Evolutionary conservation across 1,140 invertebrate genomes (phyloP).

Genomic region (Plectus sambesii): DNA sequence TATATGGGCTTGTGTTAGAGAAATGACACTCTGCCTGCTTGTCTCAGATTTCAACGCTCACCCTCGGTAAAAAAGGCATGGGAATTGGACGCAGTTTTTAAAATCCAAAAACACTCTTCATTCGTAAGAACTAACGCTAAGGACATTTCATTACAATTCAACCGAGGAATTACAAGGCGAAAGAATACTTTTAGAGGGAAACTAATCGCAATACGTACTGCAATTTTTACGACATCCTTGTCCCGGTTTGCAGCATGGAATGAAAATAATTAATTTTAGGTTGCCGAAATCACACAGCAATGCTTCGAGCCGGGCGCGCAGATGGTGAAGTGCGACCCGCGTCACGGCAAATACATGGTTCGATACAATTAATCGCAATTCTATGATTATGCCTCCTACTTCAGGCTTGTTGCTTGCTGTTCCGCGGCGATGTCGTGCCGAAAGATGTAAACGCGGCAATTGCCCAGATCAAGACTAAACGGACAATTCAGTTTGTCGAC

Average conservation of each 20-base stretch:
- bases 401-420: conserved; percentile 47
- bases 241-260: conserved; percentile 67
- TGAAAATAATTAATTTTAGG: conserved; percentile 64
- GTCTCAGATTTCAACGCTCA: no score
- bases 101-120: no score
- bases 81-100: no score
- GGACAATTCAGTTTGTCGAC: conserved; percentile 49
- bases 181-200: no score
- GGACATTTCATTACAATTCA: no score
- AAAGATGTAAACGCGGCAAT: conserved; percentile 51
- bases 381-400: background rate
- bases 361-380: no score
- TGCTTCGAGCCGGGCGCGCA: conserved; percentile 41
- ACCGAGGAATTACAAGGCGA: no score
- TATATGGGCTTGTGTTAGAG: no score
- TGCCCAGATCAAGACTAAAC: conserved; percentile 48
- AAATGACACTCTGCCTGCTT: no score
- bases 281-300: conserved; percentile 47
- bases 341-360: conserved; percentile 27
- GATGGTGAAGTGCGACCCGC: conserved; percentile 44
- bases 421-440: conserved; percentile 51
- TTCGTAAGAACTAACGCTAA: no score
- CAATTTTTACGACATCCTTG: conserved; percentile 55
- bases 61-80: no score
- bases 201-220: conserved; percentile 56